Evolutionary conservation across 2,797 vertebrate genomes (phyloP), one percentile per base, ranked within the genome.

Genomic region (Lateolabrax maculatus): DNA sequence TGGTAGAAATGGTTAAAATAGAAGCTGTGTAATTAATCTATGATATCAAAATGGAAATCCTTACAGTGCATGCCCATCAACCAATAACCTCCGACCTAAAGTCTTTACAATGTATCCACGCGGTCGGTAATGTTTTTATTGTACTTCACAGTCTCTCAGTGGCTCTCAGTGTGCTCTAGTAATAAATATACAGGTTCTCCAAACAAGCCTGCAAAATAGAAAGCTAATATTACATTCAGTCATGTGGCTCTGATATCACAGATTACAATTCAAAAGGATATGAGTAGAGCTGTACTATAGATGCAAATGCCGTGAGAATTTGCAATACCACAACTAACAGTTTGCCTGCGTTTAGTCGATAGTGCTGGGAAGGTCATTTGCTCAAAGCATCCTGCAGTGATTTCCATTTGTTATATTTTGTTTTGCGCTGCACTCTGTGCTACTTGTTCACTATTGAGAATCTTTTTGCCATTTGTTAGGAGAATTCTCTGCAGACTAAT

Each of bases 341-440:
- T 88, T 83, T 77, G 79, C 61, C 73, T 79, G 78, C 36, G 19
- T 83, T 84, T 84, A 84, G 79, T 90, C 88, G 85, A 76, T 84
- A 88, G 58, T 83, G 73, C 76, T n/a, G 46, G 69, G 87, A 91
- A 92, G 91, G 91, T 92, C 82, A 87, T 93, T 90, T 89, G 79
- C 78, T 86, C 82, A 66, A 48, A 90, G 83, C 65, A 43, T 87
- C 83, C 82, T 83, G 86, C 77, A 90, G 84, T 87, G 76, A 89
- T 92, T 91, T 88, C 73, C 81, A 91, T 89, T 90, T 90, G 80
- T 91, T 90, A 75, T 83, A 83, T 84, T 92, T 89, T 87, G 83
- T 88, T 87, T 85, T 85, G 67, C 55, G n/a, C 55, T 36, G 41
- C 43, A 31, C 79, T 58, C 74, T 1, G 2, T 79, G 71, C 72